These are phyloP conservation scores for Odontocerum albicorne DNA, from an alignment of 2,888 invertebrate species.

Conservation along the genomic window DNA sequence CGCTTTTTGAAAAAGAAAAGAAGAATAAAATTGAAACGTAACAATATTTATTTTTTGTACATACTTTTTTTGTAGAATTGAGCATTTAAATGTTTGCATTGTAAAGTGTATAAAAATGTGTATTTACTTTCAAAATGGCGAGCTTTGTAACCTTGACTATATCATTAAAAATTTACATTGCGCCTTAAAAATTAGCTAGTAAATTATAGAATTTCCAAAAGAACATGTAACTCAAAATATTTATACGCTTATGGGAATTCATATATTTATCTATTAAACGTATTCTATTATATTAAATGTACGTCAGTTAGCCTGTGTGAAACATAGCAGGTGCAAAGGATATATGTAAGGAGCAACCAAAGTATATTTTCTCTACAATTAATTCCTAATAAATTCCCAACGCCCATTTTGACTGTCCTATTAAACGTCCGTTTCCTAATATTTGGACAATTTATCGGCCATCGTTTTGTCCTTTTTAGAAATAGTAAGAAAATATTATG, in stretches of 20 bases:
- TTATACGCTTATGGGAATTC: constrained; percentile 13
- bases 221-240: constrained; percentile 5
- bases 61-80: constrained; percentile 11
- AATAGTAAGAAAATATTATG: no score
- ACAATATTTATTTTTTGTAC: constrained; percentile 18
- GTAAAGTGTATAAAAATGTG: constrained; percentile 16
- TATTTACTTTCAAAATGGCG: constrained; percentile 26
- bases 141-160: constrained; percentile 32
- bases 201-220: constrained; percentile 17
- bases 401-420: no score
- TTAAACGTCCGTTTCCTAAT: no score
- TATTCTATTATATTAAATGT: no score
- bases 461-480: no score
- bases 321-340: no score
- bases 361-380: no score
- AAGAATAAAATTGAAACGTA: no score
- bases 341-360: no score
- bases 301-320: no score
- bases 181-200: constrained; percentile 31
- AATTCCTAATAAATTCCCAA: no score
- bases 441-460: no score
- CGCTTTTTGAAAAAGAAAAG: constrained; percentile 26
- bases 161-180: constrained; percentile 32
- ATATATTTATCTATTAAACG: background rate
- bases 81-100: constrained; percentile 12